Evolutionary conservation across 2,888 invertebrate species (phyloP).

Genomic region (Stramonita haemastoma): DNA sequence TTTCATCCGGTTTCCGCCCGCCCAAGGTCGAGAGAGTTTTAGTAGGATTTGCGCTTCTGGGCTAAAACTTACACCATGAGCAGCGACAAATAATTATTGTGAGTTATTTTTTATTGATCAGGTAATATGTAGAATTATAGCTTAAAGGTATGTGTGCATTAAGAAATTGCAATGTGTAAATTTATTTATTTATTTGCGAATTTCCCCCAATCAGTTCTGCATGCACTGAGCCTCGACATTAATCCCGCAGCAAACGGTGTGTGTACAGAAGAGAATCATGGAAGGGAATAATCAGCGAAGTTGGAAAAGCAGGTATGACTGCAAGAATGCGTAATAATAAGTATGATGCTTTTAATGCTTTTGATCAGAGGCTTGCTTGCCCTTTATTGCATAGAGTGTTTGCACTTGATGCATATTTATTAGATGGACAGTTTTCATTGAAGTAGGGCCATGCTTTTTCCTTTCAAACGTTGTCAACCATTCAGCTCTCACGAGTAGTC

Average conservation of each 20-base stretch:
- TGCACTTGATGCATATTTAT: background rate
- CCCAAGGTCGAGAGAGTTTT: too few relatives aligned
- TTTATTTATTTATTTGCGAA: background rate
- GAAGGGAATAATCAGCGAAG: constrained; percentile 9
- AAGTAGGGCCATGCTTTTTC: background rate
- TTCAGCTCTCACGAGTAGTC: background rate
- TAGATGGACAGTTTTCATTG: constrained; percentile 16
- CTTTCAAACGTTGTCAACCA: background rate
- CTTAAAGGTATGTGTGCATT: background rate
- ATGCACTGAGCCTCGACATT: background rate
- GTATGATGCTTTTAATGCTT: background rate
- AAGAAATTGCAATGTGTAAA: too few relatives aligned
- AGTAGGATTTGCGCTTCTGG: background rate
- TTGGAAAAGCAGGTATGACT: constrained; percentile 29
- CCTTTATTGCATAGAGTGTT: background rate
- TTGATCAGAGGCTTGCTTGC: background rate
- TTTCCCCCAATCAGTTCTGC: background rate
- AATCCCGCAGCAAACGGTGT: constrained; percentile 28
- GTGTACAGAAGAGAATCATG: background rate
- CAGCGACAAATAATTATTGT: background rate
- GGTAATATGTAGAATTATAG: background rate
- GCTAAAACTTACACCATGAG: background rate
- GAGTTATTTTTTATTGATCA: background rate
- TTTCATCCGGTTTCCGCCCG: too few relatives aligned
- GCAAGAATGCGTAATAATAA: background rate